Base-by-base conservation (phyloP, 2,888 invertebrate species). In the Rhamnusium bicolor region DNA sequence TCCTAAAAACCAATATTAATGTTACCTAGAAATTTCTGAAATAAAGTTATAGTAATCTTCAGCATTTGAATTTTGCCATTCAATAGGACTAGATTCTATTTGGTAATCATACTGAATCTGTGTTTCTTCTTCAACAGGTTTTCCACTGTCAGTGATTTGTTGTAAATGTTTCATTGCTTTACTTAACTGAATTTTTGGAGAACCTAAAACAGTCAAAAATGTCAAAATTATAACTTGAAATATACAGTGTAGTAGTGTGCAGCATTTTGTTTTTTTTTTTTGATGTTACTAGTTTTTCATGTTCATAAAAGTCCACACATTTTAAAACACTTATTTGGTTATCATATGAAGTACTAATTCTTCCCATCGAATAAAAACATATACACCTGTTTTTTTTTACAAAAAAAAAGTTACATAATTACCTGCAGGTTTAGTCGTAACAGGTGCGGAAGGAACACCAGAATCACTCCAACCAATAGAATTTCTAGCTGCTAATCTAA, bases 391-490 rank as follows among this genome's bases (percentile, higher is more conserved):
- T 24, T 24, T 24, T 24, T n/a, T n/a, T n/a, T 8, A 32, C 12
- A 10, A n/a, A 40, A 40, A 40, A 12, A 2, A 40, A n/a, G 1
- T 24, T 2, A 24, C 24, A 1, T 7, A 19, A 67, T 77, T 80
- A 88, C 89, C 94, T 21, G 89, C 83, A 49, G 90, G 90, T 79
- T 91, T 91, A 0, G 97, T 97, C 82, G 92, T 92, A 18, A 94
- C 89, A 0, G 94, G 90, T 73, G 92, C 91, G 0, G 96, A 94
- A 0, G 96, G 94, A 76, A 95, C 94, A 58, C 97, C 96, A 85
- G 94, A 94, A 68, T 95, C 95, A 88, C 98, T 96, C 95, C 96
- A 96, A 0, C 98, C 98, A 84, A 98, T 96, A 66, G 93, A 92
- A 89, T 99, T 99, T 79, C 93, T 91, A 0, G 97, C 96, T 0